Percentiles rank a stretch among this genome's conserved stretches.
Evolutionary conservation across 2,113 vertebrate genomes (phyloP).

Genomic region (Polypterus senegalus): DNA sequence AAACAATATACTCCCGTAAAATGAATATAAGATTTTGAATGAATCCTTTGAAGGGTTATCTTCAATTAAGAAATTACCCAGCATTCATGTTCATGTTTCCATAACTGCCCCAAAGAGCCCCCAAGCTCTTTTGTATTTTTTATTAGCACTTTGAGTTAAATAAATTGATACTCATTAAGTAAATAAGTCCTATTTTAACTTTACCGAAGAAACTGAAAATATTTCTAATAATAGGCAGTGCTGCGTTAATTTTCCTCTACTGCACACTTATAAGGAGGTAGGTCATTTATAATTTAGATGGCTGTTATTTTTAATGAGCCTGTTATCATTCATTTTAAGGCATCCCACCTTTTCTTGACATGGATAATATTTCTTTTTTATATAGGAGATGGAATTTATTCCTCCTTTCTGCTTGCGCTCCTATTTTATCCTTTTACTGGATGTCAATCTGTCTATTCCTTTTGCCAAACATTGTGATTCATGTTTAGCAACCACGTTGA

Average conservation of each 20-base stretch:
- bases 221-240: constrained; percentile 33
- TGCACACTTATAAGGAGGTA: constrained; percentile 43
- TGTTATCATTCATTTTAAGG: constrained; percentile 72
- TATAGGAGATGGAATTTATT: constrained; percentile 67
- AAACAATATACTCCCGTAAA: too few species aligned
- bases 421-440: constrained; percentile 12
- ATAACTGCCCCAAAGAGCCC: too few species aligned
- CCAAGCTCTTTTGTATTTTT: too few species aligned
- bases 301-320: constrained; percentile 70
- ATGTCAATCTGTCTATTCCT: constrained; percentile 10
- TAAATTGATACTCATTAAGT: too few species aligned
- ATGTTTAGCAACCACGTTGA: too few species aligned
- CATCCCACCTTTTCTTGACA: constrained; percentile 65
- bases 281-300: constrained; percentile 55
- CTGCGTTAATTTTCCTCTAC: constrained; percentile 51
- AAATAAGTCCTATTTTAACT: too few species aligned
- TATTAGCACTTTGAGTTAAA: too few species aligned
- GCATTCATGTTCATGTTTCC: too few species aligned
- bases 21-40: too few species aligned
- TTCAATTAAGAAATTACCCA: too few species aligned
- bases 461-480: background rate
- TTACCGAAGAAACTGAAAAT: background rate
- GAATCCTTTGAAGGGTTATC: too few species aligned
- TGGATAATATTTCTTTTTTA: constrained; percentile 64
- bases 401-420: constrained; percentile 29